Conservation (phyloP, 2,113 vertebrate genomes). For the Gymnarchus niloticus region DNA sequence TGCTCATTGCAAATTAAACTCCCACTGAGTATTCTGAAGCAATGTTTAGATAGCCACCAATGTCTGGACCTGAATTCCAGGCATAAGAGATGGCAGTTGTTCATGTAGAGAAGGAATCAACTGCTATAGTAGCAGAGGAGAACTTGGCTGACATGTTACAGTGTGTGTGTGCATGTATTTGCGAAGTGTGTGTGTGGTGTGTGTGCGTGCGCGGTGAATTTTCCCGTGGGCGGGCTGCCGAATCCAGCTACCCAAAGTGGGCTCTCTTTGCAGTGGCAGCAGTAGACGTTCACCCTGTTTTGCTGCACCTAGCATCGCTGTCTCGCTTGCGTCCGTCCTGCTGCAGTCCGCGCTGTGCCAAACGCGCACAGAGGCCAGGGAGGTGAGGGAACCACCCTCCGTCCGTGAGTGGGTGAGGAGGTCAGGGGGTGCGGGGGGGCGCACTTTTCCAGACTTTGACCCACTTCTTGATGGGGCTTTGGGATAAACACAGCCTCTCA, state of each 20-base stretch:
- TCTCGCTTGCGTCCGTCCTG: not conserved
- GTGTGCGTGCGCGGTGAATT: slow-evolving; percentile 53
- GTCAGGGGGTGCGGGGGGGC: not conserved
- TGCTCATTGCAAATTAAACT: not conserved
- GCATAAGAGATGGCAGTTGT: slow-evolving; percentile 11
- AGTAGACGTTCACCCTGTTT: slow-evolving; percentile 8
- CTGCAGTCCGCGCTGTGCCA: not conserved
- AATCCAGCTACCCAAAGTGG: slow-evolving; percentile 25
- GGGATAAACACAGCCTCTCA: not conserved
- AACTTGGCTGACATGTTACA: slow-evolving; percentile 12
- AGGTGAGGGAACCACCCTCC: not conserved
- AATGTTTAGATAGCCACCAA: not conserved
- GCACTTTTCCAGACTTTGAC: slow-evolving; percentile 8
- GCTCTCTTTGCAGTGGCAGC: slow-evolving; percentile 5
- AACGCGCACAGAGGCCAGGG: not conserved
- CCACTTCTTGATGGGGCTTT: not conserved
- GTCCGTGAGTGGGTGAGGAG: not conserved
- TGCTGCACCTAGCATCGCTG: not conserved
- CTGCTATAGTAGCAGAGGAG: slow-evolving; percentile 13
- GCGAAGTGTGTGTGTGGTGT: slow-evolving; percentile 23
- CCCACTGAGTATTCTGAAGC: slow-evolving; percentile 12
- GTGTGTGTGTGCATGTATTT: slow-evolving; percentile 20
- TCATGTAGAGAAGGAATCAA: not conserved
- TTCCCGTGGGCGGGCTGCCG: slow-evolving; percentile 56
- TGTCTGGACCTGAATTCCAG: slow-evolving; percentile 6